Evolutionary conservation across 2,888 invertebrate species (phyloP).

Genomic region (Sinelater perroti): DNA sequence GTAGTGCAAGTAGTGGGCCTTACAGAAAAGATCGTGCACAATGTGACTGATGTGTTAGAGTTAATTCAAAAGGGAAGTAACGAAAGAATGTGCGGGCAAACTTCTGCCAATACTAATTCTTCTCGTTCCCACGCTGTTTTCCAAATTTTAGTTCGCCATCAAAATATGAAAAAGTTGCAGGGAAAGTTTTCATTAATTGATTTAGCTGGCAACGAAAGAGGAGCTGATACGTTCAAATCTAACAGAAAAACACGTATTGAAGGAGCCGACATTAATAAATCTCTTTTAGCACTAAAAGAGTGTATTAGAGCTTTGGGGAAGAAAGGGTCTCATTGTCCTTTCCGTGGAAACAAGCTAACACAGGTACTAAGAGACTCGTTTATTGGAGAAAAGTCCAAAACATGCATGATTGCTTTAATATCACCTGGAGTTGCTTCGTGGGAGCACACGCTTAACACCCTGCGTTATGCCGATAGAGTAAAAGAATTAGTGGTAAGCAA

Average conservation of each 20-base stretch:
- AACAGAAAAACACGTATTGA: slow-evolving; percentile 92
- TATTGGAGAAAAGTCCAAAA: slow-evolving; percentile 97
- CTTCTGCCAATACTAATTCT: slow-evolving; percentile 97
- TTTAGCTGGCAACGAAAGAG: slow-evolving; percentile 96
- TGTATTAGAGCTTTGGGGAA: slow-evolving; percentile 95
- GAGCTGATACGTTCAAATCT: slow-evolving; percentile 97
- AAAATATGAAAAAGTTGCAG: slow-evolving; percentile 71
- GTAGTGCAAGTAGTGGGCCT: slow-evolving; percentile 97
- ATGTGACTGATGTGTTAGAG: slow-evolving; percentile 91
- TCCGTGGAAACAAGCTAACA: slow-evolving; percentile 96
- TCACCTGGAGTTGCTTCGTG: slow-evolving; percentile 96
- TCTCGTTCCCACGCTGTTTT: slow-evolving; percentile 99
- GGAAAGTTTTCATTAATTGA: slow-evolving; percentile 99
- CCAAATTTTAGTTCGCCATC: slow-evolving; percentile 88
- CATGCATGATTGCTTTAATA: slow-evolving; percentile 99
- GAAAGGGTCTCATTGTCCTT: slow-evolving; percentile 96
- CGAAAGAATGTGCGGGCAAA: slow-evolving; percentile 93
- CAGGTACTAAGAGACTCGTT: slow-evolving; percentile 96
- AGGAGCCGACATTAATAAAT: slow-evolving; percentile 98
- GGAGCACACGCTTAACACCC: slow-evolving; percentile 97
- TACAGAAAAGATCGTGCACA: slow-evolving; percentile 89
- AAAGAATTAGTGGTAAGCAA: slow-evolving; percentile 81
- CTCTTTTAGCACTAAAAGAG: slow-evolving; percentile 93
- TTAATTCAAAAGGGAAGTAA: slow-evolving; percentile 90
- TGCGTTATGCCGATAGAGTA: slow-evolving; percentile 96